Base-by-base conservation (phyloP, 1,140 invertebrate species). In the Gerris buenoi region DNA sequence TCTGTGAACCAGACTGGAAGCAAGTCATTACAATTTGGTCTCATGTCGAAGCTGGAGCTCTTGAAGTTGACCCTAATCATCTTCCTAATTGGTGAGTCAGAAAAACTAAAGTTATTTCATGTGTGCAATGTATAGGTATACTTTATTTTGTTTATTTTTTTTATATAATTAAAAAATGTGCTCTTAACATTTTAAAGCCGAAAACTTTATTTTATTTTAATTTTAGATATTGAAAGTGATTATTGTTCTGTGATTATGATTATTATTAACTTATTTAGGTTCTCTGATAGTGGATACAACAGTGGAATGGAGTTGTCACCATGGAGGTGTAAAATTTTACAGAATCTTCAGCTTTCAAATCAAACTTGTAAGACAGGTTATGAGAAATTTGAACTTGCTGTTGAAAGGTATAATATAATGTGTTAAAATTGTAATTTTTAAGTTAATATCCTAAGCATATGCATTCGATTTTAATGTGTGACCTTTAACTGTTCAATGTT, bases 1-100 rank as follows among this genome's bases (percentile, higher is more conserved):
- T 67, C 66, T 66, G 86, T 28, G 71, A 71, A 57, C 65, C 69
- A 5, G 59, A 25, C 14, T 71, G 69, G 69, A 18, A 61, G 14
- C 69, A 72, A 62, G 25, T 64, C 3, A 59, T 64, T 15, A 65
- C 67, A 25, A 63, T 68, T 25, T 92, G 90, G 90, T 82, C 82
- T 29, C 88, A 86, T 78, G 84, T 89, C 22, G 85, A 87, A 74
- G 88, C 88, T 67, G 88, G 89, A n/a, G 88, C 88, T 62, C 88
- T 88, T 73, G 80, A 78, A 15, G 74, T 91, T 28, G 88, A 91
- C 76, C 74, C 80, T 15, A 75, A 78, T 33, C 85, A 86, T 76
- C 78, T 84, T 63, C 88, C 89, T 2, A 87, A 90, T 78, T 92
- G 90, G 89, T 87, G 82, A 67, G 76, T 68, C n/a, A n/a, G n/a